Base-by-base conservation (phyloP, 1,140 invertebrate species). In the Varroa destructor region DNA sequence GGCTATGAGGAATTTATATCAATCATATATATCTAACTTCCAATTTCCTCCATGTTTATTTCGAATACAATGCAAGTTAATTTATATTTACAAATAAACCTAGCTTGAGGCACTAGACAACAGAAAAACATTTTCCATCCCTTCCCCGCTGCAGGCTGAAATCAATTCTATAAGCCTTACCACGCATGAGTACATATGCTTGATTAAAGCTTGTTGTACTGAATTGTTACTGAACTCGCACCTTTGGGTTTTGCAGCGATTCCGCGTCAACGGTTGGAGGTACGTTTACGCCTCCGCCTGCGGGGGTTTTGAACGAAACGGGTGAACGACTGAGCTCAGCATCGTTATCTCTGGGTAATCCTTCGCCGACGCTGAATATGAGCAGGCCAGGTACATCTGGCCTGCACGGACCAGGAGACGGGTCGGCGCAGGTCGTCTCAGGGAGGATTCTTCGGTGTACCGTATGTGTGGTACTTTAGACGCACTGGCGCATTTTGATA, bases 401-500 rank as follows among this genome's bases (percentile, higher is more conserved):
- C 2, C 61, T 40, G 3, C 40, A 67, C 46, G 10, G 10, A 1
- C 10, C 61, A 36, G 61, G 46, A 12, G 61, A 67, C 1, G 46
- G 61, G 2, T 67, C 61, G 61, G 40, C 40, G 61, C 61, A 67
- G 46, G 61, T 67, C 40, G 61, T 67, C 1, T 67, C 61, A 40
- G 61, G 61, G 1, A 67, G 61, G 40, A 37, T 67, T 40, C 61
- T 67, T 14, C 61, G 61, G 37, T 67, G 61, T 40, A 36, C 61
- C 36, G 61, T 67, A 5, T 67, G 61, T 67, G 40, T 37, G 2
- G 8, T 67, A 25, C 36, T 67, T 37, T 67, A 67, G 61, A 51
- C 8, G 46, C 8, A 5, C 46, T 8, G 46, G 46, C 8, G 46
- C 46, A 51, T 51, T 51, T 3, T 25, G 25, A 25, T 25, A 25